A percentile compares a stretch with the other conserved stretches of the same genome.
These are phyloP conservation scores for Podarcis cretensis DNA, from an alignment of 2,113 vertebrate genomes.

Conservation along the genomic window DNA sequence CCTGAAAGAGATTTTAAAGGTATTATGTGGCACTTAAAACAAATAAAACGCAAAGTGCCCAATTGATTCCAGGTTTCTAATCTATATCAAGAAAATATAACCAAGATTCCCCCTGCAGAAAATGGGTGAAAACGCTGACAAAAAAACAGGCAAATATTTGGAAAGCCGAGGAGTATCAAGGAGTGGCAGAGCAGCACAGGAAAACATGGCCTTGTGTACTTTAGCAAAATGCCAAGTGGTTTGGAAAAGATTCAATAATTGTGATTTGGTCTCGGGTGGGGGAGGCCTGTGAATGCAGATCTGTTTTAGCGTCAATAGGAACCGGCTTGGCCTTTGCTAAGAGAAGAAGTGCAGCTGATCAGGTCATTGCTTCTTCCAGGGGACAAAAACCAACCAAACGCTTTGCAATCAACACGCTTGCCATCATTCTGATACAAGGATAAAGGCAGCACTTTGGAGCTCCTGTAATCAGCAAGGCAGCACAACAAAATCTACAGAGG, in stretches of 20 bases:
- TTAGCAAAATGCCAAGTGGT: constrained; percentile 23
- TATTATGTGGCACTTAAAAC: not conserved
- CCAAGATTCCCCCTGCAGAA: constrained; percentile 11
- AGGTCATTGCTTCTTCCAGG: not conserved
- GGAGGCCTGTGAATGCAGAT: constrained; percentile 40
- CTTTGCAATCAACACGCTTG: not conserved
- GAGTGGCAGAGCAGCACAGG: constrained; percentile 64
- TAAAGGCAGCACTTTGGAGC: constrained; percentile 24
- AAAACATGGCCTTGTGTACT: constrained; percentile 58
- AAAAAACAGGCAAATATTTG: constrained; percentile 66
- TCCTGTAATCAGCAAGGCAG: not conserved
- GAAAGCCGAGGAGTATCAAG: constrained; percentile 57
- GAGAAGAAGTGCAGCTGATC: constrained; percentile 28
- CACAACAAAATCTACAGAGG: not conserved
- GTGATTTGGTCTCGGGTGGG: constrained; percentile 62
- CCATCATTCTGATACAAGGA: constrained; percentile 32
- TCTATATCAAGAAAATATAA: not conserved
- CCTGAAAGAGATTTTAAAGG: not conserved
- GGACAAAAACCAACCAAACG: not conserved
- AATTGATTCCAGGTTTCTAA: not conserved
- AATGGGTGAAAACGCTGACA: constrained; percentile 25
- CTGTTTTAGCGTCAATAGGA: constrained; percentile 51
- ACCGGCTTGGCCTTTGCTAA: constrained; percentile 37
- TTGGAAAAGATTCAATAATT: constrained; percentile 59
- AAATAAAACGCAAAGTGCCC: not conserved